Conservation (phyloP, 1,140 invertebrate species). For the Anastrepha ludens region DNA sequence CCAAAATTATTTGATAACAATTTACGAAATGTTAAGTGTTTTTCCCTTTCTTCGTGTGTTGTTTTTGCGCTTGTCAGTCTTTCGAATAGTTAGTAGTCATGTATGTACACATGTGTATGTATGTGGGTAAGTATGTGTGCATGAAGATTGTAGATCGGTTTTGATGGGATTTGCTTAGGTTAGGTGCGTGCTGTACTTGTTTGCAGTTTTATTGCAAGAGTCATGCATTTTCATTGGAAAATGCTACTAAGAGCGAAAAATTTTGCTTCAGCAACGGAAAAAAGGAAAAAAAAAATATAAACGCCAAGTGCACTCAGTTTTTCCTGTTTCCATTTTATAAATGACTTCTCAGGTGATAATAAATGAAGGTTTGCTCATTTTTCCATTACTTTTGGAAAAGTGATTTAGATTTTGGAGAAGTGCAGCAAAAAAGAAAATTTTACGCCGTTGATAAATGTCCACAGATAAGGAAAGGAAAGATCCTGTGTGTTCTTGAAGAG, state of each 20-base stretch:
- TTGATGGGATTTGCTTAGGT: no score
- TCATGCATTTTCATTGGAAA: neutral
- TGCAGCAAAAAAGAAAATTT: neutral
- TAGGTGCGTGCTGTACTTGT: neutral
- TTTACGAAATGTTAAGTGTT: conserved; percentile 49
- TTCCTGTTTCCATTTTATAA: neutral
- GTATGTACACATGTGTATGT: neutral
- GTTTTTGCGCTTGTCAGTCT: neutral
- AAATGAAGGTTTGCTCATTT: neutral
- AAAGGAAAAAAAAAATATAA: neutral
- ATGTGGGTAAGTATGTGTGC: neutral
- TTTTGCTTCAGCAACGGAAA: neutral
- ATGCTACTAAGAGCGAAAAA: neutral
- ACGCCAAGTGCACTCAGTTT: neutral
- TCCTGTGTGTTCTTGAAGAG: neutral
- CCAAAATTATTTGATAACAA: conserved; percentile 41
- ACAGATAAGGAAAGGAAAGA: conserved; percentile 2
- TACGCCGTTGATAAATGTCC: neutral
- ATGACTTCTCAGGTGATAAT: conserved; percentile 37
- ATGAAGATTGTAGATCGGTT: neutral
- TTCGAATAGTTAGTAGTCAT: no score
- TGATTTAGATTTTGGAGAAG: neutral
- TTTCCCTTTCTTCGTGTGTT: neutral
- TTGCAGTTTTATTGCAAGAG: conserved; percentile 25
- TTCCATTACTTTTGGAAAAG: neutral